Conservation (phyloP, 2,888 invertebrate genomes). For the Sclerodermus sp. region DNA sequence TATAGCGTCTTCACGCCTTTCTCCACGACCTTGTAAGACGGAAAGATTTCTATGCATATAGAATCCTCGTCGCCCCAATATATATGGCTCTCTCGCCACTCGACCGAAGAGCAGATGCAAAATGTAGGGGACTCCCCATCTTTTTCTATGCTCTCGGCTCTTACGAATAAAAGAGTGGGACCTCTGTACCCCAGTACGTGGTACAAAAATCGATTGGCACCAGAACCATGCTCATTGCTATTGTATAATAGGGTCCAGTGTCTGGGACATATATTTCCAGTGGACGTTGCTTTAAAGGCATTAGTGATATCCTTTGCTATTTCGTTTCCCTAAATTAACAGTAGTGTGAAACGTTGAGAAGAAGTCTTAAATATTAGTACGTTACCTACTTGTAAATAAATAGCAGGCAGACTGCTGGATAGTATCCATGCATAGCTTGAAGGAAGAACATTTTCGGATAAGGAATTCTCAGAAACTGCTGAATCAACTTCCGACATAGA, state of each 20-base stretch:
- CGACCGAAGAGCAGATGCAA: constrained; percentile 75
- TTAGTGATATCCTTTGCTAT: constrained; percentile 26
- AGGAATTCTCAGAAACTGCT: constrained; percentile 20
- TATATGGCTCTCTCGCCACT: constrained; percentile 84
- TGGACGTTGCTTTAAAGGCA: constrained; percentile 45
- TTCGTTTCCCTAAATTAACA: constrained; percentile 20
- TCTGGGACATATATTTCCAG: constrained; percentile 60
- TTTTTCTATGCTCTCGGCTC: constrained; percentile 53
- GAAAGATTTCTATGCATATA: constrained; percentile 74
- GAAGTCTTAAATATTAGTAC: too few species aligned
- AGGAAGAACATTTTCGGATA: constrained; percentile 56
- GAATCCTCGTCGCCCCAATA: constrained; percentile 84
- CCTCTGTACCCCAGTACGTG: constrained; percentile 79
- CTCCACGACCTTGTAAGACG: constrained; percentile 67
- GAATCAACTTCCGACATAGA: constrained; percentile 72
- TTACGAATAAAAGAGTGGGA: constrained; percentile 62
- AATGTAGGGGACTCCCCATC: constrained; percentile 67
- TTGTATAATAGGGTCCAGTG: constrained; percentile 87
- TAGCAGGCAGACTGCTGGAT: constrained; percentile 67
- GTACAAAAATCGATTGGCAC: constrained; percentile 84
- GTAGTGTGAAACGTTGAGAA: constrained; percentile 4
- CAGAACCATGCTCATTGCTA: constrained; percentile 83
- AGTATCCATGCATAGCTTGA: constrained; percentile 73
- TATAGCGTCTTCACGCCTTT: constrained; percentile 77
- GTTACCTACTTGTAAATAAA: constrained; percentile 51